Percentiles rank a stretch among this genome's conserved stretches.
Conservation (phyloP, 1,140 invertebrate genomes). For the Bombus terrestris region DNA sequence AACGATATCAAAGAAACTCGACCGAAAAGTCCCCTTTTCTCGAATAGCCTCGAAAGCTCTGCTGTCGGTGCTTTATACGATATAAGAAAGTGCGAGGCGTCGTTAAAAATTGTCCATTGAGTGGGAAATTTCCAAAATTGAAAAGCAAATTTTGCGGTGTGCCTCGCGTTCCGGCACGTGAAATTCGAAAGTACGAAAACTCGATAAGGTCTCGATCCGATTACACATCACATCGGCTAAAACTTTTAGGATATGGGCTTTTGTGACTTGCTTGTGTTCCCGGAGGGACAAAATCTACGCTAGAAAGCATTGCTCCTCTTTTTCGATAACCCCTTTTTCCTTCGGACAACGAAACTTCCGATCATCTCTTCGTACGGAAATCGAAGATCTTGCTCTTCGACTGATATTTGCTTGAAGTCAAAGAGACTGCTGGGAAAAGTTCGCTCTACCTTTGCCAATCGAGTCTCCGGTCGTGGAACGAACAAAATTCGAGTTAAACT, state of each 20-base stretch:
- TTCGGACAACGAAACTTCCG: slow-evolving; percentile 47
- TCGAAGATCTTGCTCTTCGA: not conserved
- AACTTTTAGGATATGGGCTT: slow-evolving; percentile 45
- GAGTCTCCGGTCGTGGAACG: not conserved
- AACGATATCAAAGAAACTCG: no score
- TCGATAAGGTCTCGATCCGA: slow-evolving; percentile 61
- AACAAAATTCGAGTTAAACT: not conserved
- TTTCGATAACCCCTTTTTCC: slow-evolving; percentile 26
- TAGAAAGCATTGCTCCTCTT: slow-evolving; percentile 20
- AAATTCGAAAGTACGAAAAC: slow-evolving; percentile 66
- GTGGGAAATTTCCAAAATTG: slow-evolving; percentile 35
- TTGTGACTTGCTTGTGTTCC: slow-evolving; percentile 25
- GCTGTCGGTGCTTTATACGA: not conserved
- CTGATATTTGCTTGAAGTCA: not conserved
- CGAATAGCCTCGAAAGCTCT: no score
- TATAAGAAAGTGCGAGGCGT: not conserved
- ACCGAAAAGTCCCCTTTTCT: no score
- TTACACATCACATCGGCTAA: slow-evolving; percentile 57
- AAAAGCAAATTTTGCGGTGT: slow-evolving; percentile 57
- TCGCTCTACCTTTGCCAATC: not conserved
- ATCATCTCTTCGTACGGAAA: not conserved
- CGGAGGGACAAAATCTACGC: slow-evolving; percentile 41
- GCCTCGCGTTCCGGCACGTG: slow-evolving; percentile 26
- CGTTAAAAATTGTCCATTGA: slow-evolving; percentile 38
- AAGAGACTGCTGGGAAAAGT: not conserved